Conservation (phyloP, 2,113 vertebrate species). For the Bubalus kerabau region DNA sequence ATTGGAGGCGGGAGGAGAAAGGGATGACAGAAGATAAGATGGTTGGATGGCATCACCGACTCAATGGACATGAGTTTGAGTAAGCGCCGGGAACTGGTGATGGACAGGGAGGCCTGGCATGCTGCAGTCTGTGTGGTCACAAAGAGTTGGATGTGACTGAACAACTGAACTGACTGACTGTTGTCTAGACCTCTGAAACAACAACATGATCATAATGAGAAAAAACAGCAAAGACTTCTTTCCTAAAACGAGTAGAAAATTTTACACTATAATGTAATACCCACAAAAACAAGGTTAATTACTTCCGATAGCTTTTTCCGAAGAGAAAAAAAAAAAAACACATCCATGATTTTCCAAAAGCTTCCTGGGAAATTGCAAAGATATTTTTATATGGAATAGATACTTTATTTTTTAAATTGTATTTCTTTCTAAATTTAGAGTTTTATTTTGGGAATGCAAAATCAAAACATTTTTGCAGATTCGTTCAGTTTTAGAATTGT, state of each 20-base stretch:
- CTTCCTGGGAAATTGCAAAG: not conserved
- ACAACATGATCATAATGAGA: not conserved
- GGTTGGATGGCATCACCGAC: not conserved
- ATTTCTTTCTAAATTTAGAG: not conserved
- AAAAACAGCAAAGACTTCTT: not conserved
- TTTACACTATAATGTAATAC: not conserved
- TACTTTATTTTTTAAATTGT: not conserved
- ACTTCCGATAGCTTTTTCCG: not conserved
- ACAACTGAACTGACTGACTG: not conserved
- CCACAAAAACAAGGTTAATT: not conserved
- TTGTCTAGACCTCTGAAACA: not conserved
- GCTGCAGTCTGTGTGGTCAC: fast-evolving
- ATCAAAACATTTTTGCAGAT: not conserved
- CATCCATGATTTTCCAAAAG: not conserved
- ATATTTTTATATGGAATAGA: not conserved
- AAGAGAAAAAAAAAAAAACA: not conserved
- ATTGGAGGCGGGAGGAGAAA: not conserved
- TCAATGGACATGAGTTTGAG: not conserved
- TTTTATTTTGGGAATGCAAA: not conserved
- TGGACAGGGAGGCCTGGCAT: not conserved
- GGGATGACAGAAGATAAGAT: fast-evolving
- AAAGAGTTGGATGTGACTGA: not conserved
- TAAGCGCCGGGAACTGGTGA: not conserved
- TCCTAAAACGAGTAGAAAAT: not conserved
- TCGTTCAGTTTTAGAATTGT: not conserved